These are phyloP conservation scores for Sardinella longiceps DNA, from an alignment of 2,797 vertebrate species.

Conservation along the genomic window DNA sequence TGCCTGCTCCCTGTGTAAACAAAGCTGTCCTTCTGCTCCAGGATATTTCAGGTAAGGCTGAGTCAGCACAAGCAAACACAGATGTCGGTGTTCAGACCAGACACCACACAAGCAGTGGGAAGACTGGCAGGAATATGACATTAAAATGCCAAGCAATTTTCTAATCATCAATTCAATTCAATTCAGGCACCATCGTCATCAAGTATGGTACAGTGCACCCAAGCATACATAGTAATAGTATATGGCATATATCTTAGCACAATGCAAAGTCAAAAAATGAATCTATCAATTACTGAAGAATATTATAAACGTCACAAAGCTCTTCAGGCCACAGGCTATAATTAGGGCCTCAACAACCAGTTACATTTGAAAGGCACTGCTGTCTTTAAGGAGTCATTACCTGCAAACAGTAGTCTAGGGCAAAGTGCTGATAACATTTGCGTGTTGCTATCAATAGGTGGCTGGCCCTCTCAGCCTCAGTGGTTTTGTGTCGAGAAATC, in stretches of 20 bases:
- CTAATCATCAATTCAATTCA: too few relatives aligned
- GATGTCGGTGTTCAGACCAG: neutral
- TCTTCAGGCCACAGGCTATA: neutral
- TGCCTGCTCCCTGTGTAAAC: neutral
- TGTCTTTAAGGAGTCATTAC: constrained; percentile 48
- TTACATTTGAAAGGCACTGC: neutral
- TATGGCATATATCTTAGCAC: neutral
- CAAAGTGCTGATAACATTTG: constrained; percentile 78
- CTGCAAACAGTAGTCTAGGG: constrained; percentile 80
- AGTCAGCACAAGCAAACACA: neutral
- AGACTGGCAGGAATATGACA: neutral
- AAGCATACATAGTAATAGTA: neutral
- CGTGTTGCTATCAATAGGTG: constrained; percentile 76
- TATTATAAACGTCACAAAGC: neutral
- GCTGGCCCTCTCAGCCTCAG: constrained; percentile 67
- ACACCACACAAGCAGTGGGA: neutral
- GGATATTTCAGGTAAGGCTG: constrained; percentile 2
- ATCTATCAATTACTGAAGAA: neutral
- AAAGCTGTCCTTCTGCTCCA: neutral
- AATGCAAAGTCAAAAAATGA: constrained; percentile 3
- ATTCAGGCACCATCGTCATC: neutral
- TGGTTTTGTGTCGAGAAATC: constrained; percentile 65
- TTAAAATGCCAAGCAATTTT: neutral
- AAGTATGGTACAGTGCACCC: neutral
- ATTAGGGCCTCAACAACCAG: neutral